Evolutionary conservation across 2,113 vertebrate species (phyloP).

Genomic region (Alosa alosa): DNA sequence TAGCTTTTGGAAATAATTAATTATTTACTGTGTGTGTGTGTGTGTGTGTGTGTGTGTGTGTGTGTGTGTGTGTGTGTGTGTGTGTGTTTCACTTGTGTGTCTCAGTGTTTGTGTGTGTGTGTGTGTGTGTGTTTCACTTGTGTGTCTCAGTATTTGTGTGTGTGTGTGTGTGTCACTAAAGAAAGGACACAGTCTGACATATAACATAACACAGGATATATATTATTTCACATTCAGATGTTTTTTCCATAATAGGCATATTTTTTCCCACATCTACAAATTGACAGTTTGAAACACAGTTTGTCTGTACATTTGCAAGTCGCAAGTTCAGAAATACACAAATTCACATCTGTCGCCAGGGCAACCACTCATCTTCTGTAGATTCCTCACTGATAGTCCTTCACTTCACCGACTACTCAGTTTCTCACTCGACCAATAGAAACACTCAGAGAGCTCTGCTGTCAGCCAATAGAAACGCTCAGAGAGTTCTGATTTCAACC

Average conservation of each 20-base stretch:
- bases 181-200: conserved; percentile 15
- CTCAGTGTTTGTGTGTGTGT: neutral
- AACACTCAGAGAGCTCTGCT: neutral
- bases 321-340: conserved; percentile 42
- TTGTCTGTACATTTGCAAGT: neutral
- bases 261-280: conserved; percentile 34
- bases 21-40: neutral
- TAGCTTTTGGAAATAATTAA: too few species aligned
- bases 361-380: conserved; percentile 56
- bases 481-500: neutral
- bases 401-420: conserved; percentile 47
- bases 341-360: conserved; percentile 72
- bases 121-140: neutral
- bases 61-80: neutral
- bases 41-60: neutral
- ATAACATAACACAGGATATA: conserved; percentile 42
- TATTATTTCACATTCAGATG: conserved; percentile 48
- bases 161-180: neutral
- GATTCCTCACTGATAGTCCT: conserved; percentile 49
- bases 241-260: conserved; percentile 40
- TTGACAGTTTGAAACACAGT: conserved; percentile 27
- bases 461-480: neutral
- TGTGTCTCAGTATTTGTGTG: neutral
- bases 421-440: neutral
- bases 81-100: neutral